Conservation (phyloP, 2,797 vertebrate species). For the Pteropus rufus region DNA sequence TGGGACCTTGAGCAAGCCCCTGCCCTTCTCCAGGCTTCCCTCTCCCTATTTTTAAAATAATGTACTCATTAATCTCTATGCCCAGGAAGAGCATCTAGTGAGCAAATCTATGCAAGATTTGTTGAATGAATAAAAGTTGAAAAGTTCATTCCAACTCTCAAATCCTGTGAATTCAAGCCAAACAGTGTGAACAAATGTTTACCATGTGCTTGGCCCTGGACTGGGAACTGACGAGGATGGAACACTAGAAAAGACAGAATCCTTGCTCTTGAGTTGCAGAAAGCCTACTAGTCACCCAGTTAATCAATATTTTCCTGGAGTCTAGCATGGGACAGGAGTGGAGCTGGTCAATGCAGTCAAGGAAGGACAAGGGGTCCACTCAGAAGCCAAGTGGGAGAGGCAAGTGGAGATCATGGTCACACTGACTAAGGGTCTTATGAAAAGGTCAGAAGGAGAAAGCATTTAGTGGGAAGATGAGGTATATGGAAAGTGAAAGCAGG, state of each 20-base stretch:
- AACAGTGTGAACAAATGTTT: background rate
- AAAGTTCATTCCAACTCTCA: background rate
- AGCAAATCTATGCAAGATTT: background rate
- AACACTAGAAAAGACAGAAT: background rate
- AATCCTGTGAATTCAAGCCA: background rate
- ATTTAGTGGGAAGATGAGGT: background rate
- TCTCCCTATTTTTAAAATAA: background rate
- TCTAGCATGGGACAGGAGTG: background rate
- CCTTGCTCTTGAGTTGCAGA: background rate
- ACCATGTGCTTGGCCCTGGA: background rate
- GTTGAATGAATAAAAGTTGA: background rate
- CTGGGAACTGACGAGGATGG: background rate
- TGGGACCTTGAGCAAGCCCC: background rate
- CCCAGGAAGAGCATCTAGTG: background rate
- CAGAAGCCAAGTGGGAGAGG: background rate
- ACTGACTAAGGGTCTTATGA: background rate
- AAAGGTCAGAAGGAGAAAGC: background rate
- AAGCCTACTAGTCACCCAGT: background rate
- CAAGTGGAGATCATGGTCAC: background rate
- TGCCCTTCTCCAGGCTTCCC: background rate
- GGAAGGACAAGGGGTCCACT: background rate
- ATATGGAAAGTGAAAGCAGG: background rate
- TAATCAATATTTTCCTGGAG: background rate
- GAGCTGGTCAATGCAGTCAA: background rate
- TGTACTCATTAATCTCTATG: background rate